phyloP scores from a whole-genome alignment of 2,888 invertebrate genomes.

The Camponotus fellah region DNA sequence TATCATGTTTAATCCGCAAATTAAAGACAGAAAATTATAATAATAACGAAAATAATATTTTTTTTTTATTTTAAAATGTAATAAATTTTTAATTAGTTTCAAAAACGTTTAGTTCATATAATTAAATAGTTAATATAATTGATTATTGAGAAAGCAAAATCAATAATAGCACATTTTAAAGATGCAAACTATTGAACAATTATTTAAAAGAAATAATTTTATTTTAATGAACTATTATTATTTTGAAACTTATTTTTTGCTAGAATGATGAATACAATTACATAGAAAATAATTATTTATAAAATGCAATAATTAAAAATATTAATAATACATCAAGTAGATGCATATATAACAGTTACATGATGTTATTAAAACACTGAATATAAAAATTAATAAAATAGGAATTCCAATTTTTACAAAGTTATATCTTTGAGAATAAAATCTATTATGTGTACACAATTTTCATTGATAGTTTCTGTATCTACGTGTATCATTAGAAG shows the following conservation, averaged over 20 bases:
- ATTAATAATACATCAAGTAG: neutral
- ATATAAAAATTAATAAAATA: constrained; percentile 8
- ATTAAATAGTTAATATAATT: neutral
- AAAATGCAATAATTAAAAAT: too few relatives aligned
- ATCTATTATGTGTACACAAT: neutral
- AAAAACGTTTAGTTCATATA: neutral
- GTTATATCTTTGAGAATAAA: neutral
- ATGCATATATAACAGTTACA: too few relatives aligned
- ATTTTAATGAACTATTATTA: too few relatives aligned
- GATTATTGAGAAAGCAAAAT: neutral
- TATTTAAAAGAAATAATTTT: too few relatives aligned
- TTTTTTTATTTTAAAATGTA: neutral
- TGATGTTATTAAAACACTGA: neutral
- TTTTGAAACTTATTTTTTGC: too few relatives aligned
- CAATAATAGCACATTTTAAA: neutral
- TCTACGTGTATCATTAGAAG: constrained; percentile 11
- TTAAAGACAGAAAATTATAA: neutral
- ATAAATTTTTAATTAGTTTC: constrained; percentile 5
- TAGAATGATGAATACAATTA: too few relatives aligned
- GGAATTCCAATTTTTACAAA: neutral
- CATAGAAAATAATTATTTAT: too few relatives aligned
- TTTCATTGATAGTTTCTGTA: neutral
- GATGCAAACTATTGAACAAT: too few relatives aligned
- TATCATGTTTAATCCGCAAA: neutral
- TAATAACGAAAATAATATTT: neutral